These are phyloP conservation scores for Sylvicola fuscatus DNA, from an alignment of 2,888 invertebrate genomes.

Conservation along the genomic window DNA sequence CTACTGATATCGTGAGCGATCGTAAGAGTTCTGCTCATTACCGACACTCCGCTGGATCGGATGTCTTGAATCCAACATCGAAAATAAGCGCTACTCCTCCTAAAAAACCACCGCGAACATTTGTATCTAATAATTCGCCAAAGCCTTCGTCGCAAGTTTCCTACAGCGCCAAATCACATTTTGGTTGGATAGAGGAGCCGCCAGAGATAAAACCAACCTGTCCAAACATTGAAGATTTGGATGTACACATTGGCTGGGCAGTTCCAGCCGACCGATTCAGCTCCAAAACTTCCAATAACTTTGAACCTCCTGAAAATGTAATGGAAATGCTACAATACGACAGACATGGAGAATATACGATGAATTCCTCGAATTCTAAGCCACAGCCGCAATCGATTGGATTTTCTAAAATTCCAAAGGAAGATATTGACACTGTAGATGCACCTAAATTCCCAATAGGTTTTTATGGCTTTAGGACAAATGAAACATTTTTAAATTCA, in stretches of 20 bases:
- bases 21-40: no score
- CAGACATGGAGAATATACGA: constrained; percentile 1
- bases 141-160: constrained; percentile 1
- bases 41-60: no score
- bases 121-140: constrained; percentile 8
- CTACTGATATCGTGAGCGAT: no score
- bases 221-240: neutral
- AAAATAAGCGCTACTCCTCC: constrained; percentile 11
- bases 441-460: constrained; percentile 8
- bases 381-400: constrained; percentile 9
- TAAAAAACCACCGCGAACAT: constrained; percentile 20
- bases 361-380: no score
- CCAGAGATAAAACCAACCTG: neutral
- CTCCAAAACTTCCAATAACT: neutral
- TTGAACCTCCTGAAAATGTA: no score
- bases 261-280: neutral
- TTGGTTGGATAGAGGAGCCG: neutral
- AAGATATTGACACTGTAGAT: constrained; percentile 21
- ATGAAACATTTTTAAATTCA: constrained; percentile 8
- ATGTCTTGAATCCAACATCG: no score
- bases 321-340: constrained; percentile 7
- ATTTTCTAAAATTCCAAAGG: constrained; percentile 16
- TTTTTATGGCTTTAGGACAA: constrained; percentile 2
- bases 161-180: neutral
- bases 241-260: neutral